Evolutionary conservation across 2,113 vertebrate species (phyloP), one percentile per base, ranked within the genome.

Genomic region (Nothoprocta pentlandii): DNA sequence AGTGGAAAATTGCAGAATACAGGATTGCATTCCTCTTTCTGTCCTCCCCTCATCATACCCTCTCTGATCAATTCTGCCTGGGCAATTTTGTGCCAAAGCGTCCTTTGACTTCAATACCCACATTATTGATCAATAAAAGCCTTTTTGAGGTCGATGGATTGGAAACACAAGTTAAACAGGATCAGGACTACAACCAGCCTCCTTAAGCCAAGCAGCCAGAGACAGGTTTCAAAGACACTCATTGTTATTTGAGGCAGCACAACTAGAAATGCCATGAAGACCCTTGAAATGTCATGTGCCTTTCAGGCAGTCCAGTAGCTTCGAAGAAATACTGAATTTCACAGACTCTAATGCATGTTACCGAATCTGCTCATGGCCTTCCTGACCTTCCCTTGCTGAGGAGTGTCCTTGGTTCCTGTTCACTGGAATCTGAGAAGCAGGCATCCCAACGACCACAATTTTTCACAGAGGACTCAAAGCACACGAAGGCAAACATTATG

Each of bases 61-160:
- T 10, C 42, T 73, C 53, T 22, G 39, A 84, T 71, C 59, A 82
- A 66, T 47, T 58, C 25, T 76, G 64, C 51, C 11, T 11, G 3
- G 1, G 0, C 42, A 49, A 86, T 70, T 4, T 12, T 10, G 54
- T 0, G 0, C 3, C 30, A 76, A 26, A 58, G 54, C 22, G 53
- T 39, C 53, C 71, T 88, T 79, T 51, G 46, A 59, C 46, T 64
- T 74, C 73, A 64, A 2, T 34, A 42, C 41, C 32, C 34, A 11
- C n/a, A 88, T 28, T 30, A 63, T 64, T 80, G 76, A 80, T 16
- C 64, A 86, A 15, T 51, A 85, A 80, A 67, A 11, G 14, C 32
- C 68, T 51, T 73, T 81, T 16, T 51, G 68, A 91, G 61, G 19
- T 42, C 8, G 39, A 53, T 30, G 14, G 47, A 54, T 54, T 6